These are phyloP conservation scores for Ecdyonurus torrentis DNA, from an alignment of 2,888 invertebrate species.

Conservation along the genomic window DNA sequence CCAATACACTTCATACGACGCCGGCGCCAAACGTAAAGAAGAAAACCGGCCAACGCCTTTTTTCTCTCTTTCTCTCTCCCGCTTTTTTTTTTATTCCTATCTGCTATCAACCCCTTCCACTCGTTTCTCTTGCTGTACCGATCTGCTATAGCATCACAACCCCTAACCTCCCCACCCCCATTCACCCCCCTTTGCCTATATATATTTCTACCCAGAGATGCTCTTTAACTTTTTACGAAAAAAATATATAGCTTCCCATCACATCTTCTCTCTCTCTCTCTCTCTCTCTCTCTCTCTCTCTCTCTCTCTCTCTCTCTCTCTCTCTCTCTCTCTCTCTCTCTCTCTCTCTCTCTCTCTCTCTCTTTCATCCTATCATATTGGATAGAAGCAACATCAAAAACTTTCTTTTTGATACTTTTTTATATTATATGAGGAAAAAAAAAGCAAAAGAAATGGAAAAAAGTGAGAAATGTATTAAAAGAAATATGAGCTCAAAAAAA, in stretches of 20 bases:
- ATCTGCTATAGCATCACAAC: background rate
- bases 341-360: background rate
- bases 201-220: background rate
- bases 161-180: background rate
- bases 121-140: background rate
- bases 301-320: background rate
- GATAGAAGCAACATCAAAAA: background rate
- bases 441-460: background rate
- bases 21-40: conserved; percentile 1
- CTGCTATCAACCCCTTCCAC: background rate
- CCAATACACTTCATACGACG: background rate
- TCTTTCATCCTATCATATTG: background rate
- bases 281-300: background rate
- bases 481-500: background rate
- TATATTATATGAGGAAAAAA: no score
- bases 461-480: background rate
- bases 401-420: background rate
- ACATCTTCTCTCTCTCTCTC: background rate
- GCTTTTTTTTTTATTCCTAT: background rate
- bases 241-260: background rate
- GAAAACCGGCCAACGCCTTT: conserved; percentile 3
- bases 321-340: background rate
- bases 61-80: background rate
- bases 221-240: background rate
- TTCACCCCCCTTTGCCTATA: background rate